These are phyloP conservation scores for Ecliptopera silaceata DNA, from an alignment of 2,888 invertebrate genomes.

Conservation along the genomic window DNA sequence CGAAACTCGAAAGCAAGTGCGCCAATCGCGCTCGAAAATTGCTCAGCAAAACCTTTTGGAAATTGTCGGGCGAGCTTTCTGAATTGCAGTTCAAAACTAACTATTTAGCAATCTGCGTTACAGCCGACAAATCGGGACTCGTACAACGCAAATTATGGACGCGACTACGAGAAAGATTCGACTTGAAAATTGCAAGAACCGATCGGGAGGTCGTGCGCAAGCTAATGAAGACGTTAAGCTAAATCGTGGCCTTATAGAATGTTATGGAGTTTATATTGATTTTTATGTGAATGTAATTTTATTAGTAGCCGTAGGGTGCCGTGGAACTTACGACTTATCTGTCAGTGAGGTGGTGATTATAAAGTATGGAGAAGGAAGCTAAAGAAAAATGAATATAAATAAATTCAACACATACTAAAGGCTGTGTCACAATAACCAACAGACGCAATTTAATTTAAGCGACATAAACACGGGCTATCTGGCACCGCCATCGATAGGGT, in stretches of 20 bases:
- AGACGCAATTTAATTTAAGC: slow-evolving; percentile 77
- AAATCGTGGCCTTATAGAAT: slow-evolving; percentile 68
- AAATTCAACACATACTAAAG: slow-evolving; percentile 70
- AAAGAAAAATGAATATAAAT: slow-evolving; percentile 53
- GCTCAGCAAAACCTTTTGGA: slow-evolving; percentile 64
- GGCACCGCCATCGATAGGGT: slow-evolving; percentile 75
- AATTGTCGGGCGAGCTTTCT: slow-evolving; percentile 66
- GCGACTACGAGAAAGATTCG: slow-evolving; percentile 55
- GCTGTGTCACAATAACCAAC: slow-evolving; percentile 75
- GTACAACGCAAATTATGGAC: slow-evolving; percentile 72
- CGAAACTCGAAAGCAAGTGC: slow-evolving; percentile 49
- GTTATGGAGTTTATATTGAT: slow-evolving; percentile 74
- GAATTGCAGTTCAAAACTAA: slow-evolving; percentile 54
- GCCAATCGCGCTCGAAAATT: slow-evolving; percentile 73
- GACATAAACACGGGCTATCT: slow-evolving; percentile 79
- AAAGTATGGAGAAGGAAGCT: slow-evolving; percentile 16
- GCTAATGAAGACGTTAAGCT: slow-evolving; percentile 79
- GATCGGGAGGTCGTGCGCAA: slow-evolving; percentile 70
- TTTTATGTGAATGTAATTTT: slow-evolving; percentile 75
- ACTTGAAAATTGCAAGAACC: slow-evolving; percentile 67
- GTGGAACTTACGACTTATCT: slow-evolving; percentile 19
- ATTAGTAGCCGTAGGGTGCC: slow-evolving; percentile 57
- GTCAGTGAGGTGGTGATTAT: slow-evolving; percentile 17
- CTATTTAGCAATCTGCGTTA: slow-evolving; percentile 22
- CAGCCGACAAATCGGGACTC: slow-evolving; percentile 67